These are phyloP conservation scores for Caranx melampygus DNA, from an alignment of 2,113 vertebrate genomes.

Conservation along the genomic window DNA sequence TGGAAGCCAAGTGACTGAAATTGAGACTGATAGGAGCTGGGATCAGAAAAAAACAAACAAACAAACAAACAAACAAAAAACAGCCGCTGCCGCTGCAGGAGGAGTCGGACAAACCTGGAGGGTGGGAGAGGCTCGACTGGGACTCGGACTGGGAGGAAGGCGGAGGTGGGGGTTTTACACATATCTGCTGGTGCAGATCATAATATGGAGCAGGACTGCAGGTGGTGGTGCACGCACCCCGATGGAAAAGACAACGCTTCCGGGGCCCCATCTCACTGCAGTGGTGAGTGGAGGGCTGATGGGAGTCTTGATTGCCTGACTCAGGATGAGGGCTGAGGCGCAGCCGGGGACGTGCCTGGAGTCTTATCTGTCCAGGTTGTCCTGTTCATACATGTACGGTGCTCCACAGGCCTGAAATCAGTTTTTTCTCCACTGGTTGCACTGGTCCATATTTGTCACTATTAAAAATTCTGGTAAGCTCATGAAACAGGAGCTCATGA, in stretches of 20 bases:
- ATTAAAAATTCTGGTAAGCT: no score
- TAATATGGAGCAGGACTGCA: neutral
- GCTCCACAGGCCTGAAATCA: neutral
- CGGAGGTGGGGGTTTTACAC: constrained; percentile 5
- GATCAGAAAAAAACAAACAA: neutral
- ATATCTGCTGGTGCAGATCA: constrained; percentile 26
- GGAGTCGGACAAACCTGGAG: neutral
- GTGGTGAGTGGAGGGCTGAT: constrained; percentile 23
- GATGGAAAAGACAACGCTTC: constrained; percentile 1
- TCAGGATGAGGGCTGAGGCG: constrained; percentile 29
- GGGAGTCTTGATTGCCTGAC: constrained; percentile 47
- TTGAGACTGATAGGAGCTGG: constrained; percentile 15
- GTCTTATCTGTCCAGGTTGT: constrained; percentile 40
- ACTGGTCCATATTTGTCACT: neutral
- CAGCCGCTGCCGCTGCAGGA: neutral
- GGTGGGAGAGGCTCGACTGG: constrained; percentile 5
- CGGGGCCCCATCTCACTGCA: neutral
- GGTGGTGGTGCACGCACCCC: neutral
- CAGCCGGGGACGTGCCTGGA: neutral
- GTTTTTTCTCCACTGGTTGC: neutral
- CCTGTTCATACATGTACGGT: constrained; percentile 29
- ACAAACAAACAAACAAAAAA: neutral
- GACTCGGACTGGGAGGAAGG: neutral
- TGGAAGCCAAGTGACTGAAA: constrained; percentile 39
- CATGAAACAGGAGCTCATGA: neutral